Conservation (phyloP, 2,797 vertebrate genomes). For the Parambassis ranga region DNA sequence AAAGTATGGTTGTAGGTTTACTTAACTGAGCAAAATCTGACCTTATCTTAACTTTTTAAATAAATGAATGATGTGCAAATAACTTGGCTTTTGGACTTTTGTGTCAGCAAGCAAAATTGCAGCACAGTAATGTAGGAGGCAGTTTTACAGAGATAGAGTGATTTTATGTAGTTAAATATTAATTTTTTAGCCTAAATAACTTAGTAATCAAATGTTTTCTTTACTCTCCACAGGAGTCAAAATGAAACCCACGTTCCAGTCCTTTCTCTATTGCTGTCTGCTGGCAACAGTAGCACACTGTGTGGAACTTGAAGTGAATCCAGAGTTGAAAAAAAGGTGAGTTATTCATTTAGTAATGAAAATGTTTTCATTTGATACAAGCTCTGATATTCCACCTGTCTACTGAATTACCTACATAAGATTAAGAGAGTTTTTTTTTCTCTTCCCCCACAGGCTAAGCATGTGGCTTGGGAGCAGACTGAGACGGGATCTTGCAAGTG, state of each 20-base stretch:
- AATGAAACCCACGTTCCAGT: constrained; percentile 87
- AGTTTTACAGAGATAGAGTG: constrained; percentile 27
- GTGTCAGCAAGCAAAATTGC: constrained; percentile 58
- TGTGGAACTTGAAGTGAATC: constrained; percentile 84
- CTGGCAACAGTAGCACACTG: constrained; percentile 82
- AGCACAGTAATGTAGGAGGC: constrained; percentile 18
- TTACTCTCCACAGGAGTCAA: constrained; percentile 67
- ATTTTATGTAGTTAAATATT: constrained; percentile 48
- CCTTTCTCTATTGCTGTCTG: constrained; percentile 86
- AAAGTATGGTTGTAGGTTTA: constrained; percentile 75
- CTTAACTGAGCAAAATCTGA: constrained; percentile 75
- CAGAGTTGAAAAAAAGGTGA: constrained; percentile 90
- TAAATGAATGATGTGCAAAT: constrained; percentile 81
- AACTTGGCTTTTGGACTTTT: constrained; percentile 80
- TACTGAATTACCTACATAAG: constrained; percentile 7
- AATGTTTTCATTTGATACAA: constrained; percentile 2
- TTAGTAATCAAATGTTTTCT: constrained; percentile 46
- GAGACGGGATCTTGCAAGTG: constrained; percentile 81
- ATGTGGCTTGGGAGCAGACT: constrained; percentile 85
- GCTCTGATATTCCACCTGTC: background rate
- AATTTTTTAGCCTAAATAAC: constrained; percentile 36
- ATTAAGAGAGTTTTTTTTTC: constrained; percentile 32
- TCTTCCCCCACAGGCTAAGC: constrained; percentile 77
- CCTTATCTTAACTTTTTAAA: constrained; percentile 79
- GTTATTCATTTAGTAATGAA: constrained; percentile 40